Evolutionary conservation across 2,888 invertebrate genomes (phyloP), one percentile per base, ranked within the genome.

Genomic region (Heterodera filipjevi): DNA sequence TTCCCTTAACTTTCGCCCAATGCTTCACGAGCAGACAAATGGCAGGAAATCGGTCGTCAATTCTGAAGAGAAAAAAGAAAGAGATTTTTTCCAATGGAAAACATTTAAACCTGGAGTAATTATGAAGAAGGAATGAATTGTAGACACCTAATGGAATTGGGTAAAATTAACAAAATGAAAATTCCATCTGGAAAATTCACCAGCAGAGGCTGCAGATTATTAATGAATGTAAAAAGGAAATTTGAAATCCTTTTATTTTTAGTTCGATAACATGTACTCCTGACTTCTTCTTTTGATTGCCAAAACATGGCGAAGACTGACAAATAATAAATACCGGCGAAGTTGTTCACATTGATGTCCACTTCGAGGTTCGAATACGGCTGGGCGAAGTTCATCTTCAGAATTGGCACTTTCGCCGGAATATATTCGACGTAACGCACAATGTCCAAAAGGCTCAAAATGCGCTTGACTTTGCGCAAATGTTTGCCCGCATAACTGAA

Each of bases 321-420:
- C 78, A 89, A 86, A 0, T 86, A 86, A 78, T 89, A 85, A 27
- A 89, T 84, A 35, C 89, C 89, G 27, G 89, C 85, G 22, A 83
- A 80, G 72, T 89, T 89, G 80, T 89, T 89, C 5, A 85, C 79
- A 76, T 89, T 89, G 30, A 89, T 81, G 82, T 89, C 89, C 22
- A 89, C 83, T 72, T 89, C 86, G 30, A 88, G 79, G 8, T 78
- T 82, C 3, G 80, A 78, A 71, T 81, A 85, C 1, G 83, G 84
- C 10, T 68, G 53, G n/a, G 79, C 44, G 53, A 86, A 71, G 22
- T 80, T 66, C 49, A 89, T 66, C 79, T 85, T 84, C 14, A 87
- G 81, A 71, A 87, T 87, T 6, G 87, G 87, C 12, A 87, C 79
- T 75, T 83, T 85, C 35, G 85, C 85, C 14, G 75, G 79, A 22